Evolutionary conservation across 2,888 invertebrate species (phyloP).

Genomic region (Merodon equestris): DNA sequence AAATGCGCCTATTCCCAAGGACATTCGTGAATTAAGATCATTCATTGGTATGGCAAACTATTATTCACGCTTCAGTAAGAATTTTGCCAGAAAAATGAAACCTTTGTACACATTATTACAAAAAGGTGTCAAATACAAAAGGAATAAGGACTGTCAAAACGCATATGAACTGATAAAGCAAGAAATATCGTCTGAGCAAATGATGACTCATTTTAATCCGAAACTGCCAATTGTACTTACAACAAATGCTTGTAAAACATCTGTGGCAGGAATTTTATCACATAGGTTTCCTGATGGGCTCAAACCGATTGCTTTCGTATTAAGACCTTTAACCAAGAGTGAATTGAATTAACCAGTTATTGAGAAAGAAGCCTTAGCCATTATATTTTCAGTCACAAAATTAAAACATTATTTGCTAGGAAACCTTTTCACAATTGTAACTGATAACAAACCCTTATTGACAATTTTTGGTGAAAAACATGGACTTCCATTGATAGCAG

Average conservation of each 20-base stretch:
- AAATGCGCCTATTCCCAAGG: neutral
- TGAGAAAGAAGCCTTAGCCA: conserved; percentile 2
- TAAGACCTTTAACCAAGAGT: conserved; percentile 20
- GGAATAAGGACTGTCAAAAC: conserved; percentile 24
- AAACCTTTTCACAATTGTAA: conserved; percentile 44
- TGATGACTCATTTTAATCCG: conserved; percentile 35
- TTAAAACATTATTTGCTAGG: conserved; percentile 57
- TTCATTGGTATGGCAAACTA: conserved; percentile 71
- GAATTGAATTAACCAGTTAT: conserved; percentile 18
- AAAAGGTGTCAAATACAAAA: conserved; percentile 9
- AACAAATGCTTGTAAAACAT: conserved; percentile 25
- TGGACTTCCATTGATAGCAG: conserved; percentile 56
- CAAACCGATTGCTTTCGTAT: conserved; percentile 26
- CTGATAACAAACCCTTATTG: conserved; percentile 60
- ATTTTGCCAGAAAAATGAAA: conserved; percentile 33
- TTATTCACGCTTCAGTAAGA: conserved; percentile 72
- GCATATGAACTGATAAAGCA: conserved; percentile 19
- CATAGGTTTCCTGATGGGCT: conserved; percentile 6
- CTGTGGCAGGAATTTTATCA: conserved; percentile 29
- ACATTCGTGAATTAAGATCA: conserved; percentile 67
- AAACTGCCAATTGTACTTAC: conserved; percentile 21
- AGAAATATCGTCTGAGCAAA: conserved; percentile 28
- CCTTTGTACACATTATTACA: conserved; percentile 19
- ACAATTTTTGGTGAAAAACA: conserved; percentile 54
- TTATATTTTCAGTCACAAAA: conserved; percentile 55